Evolutionary conservation across 2,888 invertebrate species (phyloP).

Genomic region (Zygothrica quintamaculata): DNA sequence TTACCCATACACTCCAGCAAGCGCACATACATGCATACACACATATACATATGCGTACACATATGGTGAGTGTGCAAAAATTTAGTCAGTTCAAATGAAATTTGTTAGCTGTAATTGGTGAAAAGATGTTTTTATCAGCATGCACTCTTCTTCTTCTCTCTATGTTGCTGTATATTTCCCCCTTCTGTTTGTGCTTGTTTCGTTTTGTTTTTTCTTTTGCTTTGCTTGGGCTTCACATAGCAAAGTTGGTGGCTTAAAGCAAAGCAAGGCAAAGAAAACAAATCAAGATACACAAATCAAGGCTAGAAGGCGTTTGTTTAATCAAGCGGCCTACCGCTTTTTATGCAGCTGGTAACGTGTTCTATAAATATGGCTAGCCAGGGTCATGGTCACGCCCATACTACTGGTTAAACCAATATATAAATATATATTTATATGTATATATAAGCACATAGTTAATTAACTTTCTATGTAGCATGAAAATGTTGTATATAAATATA

Average conservation of each 20-base stretch:
- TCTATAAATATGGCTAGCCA: constrained; percentile 33
- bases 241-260: too few relatives aligned
- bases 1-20: too few relatives aligned
- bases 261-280: too few relatives aligned
- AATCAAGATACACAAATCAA: constrained; percentile 37
- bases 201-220: background rate
- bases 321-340: constrained; percentile 56
- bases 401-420: background rate
- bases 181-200: too few relatives aligned
- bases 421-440: background rate
- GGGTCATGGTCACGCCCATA: constrained; percentile 10
- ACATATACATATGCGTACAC: background rate
- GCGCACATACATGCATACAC: constrained; percentile 1
- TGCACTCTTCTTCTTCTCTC: background rate
- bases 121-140: constrained; percentile 37
- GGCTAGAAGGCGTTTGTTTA: constrained; percentile 42
- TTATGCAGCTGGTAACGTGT: constrained; percentile 31
- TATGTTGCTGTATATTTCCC: too few relatives aligned
- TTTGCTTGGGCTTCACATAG: background rate
- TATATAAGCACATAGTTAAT: constrained; percentile 38
- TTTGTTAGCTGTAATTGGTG: constrained; percentile 39
- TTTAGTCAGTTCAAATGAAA: constrained; percentile 37
- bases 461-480: constrained; percentile 36
- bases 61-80: constrained; percentile 28
- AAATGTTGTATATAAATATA: constrained; percentile 29